Evolutionary conservation across 2,888 invertebrate genomes (phyloP).

Genomic region (Diachrysia chrysitis): DNA sequence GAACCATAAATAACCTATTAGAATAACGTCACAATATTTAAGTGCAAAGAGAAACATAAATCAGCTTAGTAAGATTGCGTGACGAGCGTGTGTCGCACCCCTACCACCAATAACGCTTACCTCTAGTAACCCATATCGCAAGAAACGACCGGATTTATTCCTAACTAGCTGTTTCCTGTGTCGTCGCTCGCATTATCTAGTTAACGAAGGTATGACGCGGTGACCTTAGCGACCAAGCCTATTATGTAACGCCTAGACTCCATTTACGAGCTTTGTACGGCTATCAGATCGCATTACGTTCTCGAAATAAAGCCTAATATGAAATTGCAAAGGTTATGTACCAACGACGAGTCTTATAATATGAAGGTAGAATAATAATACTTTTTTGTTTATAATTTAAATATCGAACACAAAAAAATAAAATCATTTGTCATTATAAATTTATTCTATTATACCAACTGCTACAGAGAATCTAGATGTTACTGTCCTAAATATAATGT

Average conservation of each 20-base stretch:
- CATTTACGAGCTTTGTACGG: slow-evolving; percentile 28
- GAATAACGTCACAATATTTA: slow-evolving; percentile 30
- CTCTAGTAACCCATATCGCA: slow-evolving; percentile 60
- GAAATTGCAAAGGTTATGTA: not conserved
- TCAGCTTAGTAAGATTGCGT: slow-evolving; percentile 42
- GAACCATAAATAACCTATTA: slow-evolving; percentile 2
- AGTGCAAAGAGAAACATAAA: slow-evolving; percentile 30
- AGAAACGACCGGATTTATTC: slow-evolving; percentile 52
- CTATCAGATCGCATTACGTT: slow-evolving; percentile 45
- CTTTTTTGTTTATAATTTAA: not conserved
- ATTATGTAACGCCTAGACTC: slow-evolving; percentile 32
- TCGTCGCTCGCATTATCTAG: slow-evolving; percentile 38
- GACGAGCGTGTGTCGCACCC: slow-evolving; percentile 32
- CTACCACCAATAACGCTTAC: slow-evolving; percentile 9
- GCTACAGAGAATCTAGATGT: not conserved
- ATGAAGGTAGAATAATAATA: not conserved
- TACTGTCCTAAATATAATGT: not conserved
- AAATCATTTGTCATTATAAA: too few species aligned
- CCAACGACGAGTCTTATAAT: not conserved
- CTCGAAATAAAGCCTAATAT: slow-evolving; percentile 25
- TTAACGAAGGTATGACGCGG: slow-evolving; percentile 31
- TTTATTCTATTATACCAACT: not conserved
- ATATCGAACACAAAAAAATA: not conserved
- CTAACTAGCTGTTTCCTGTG: slow-evolving; percentile 57
- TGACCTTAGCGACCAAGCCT: slow-evolving; percentile 45